Conservation (phyloP, 2,888 invertebrate genomes). For the Acleris sparsana region DNA sequence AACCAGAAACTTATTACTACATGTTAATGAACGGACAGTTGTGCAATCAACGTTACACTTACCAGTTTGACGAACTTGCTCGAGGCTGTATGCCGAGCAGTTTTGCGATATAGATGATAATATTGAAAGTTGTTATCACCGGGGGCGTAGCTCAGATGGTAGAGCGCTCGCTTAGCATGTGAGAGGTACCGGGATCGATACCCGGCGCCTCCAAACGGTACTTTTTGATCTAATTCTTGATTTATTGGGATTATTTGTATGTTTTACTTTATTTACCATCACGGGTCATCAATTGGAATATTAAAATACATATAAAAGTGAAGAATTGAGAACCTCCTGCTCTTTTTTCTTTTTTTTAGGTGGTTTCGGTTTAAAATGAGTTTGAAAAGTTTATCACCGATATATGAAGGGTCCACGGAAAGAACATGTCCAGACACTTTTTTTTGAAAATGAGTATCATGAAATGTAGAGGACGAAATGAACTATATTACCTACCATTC, state of each 20-base stretch:
- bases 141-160: conserved; percentile 81
- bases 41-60: background rate
- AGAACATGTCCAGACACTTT: no score
- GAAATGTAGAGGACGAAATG: no score
- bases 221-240: conserved; percentile 28
- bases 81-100: background rate
- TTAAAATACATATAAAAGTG: no score
- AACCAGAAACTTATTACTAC: background rate
- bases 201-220: conserved; percentile 76
- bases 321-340: no score
- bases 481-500: no score
- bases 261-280: no score
- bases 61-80: background rate
- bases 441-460: no score
- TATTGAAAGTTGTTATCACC: conserved; percentile 8
- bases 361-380: no score
- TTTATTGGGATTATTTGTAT: background rate
- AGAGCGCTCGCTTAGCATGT: conserved; percentile 84
- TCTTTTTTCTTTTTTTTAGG: no score
- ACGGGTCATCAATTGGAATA: no score
- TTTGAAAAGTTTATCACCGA: no score
- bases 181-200: conserved; percentile 83
- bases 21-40: background rate
- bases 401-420: no score
- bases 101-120: conserved; percentile 6